Conservation (phyloP, 2,888 invertebrate genomes). For the Stegana nigrithorax region DNA sequence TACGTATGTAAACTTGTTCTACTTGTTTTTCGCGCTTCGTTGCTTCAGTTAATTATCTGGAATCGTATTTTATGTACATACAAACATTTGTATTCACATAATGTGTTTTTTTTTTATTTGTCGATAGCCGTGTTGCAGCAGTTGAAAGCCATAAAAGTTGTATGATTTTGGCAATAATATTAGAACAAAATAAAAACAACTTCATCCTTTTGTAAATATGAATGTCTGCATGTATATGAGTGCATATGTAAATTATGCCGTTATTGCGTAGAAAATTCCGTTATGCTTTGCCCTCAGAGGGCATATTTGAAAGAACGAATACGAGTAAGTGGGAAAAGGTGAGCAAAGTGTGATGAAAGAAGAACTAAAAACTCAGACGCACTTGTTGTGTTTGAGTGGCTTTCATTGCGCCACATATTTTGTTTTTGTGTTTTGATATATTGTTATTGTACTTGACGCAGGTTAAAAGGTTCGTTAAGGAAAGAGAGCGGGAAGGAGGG, state of each 20-base stretch:
- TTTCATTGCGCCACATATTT: background rate
- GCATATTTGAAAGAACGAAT: no score
- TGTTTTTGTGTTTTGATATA: background rate
- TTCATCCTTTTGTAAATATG: no score
- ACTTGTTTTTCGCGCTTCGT: slow-evolving; percentile 17
- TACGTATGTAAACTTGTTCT: slow-evolving; percentile 14
- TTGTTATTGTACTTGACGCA: slow-evolving; percentile 1
- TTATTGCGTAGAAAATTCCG: no score
- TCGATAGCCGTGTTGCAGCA: no score
- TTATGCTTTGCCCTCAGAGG: no score
- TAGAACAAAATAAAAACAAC: no score
- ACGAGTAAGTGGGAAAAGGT: no score
- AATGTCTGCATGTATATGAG: background rate
- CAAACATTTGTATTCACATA: background rate
- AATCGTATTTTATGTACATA: slow-evolving; percentile 1
- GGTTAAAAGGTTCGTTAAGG: background rate
- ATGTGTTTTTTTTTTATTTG: background rate
- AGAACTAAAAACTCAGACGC: slow-evolving; percentile 6
- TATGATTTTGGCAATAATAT: no score
- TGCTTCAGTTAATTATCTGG: slow-evolving; percentile 10
- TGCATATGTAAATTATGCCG: no score
- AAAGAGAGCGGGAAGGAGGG: no score
- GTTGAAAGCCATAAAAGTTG: background rate
- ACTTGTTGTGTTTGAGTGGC: slow-evolving; percentile 14
- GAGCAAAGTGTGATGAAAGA: no score